A percentile compares a stretch with the other conserved stretches of the same genome.
These are phyloP conservation scores for Sebastes schlegelii DNA, from an alignment of 2,113 vertebrate species.

Conservation along the genomic window DNA sequence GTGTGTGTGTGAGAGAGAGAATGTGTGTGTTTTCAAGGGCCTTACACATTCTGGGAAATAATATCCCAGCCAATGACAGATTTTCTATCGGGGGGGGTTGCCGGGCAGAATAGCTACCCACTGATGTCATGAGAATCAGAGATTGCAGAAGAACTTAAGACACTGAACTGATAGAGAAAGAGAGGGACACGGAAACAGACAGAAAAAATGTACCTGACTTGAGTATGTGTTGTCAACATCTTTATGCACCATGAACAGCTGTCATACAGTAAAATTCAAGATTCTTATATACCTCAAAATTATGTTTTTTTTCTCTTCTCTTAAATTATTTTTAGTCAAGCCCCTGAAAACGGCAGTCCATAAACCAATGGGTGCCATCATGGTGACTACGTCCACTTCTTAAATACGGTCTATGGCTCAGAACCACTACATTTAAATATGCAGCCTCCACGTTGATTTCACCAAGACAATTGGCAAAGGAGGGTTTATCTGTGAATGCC, in stretches of 20 bases:
- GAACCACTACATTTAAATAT: too few species aligned
- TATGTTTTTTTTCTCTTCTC: not conserved
- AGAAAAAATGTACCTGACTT: not conserved
- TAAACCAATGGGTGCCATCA: too few species aligned
- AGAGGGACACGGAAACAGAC: not conserved
- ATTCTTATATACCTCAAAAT: not conserved
- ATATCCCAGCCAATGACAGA: conserved; percentile 82
- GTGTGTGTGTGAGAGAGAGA: conserved; percentile 21
- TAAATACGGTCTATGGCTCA: too few species aligned
- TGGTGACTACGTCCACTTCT: too few species aligned
- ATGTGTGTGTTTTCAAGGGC: conserved; percentile 34
- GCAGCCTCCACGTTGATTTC: too few species aligned
- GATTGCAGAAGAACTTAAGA: conserved; percentile 27
- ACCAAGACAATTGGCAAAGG: too few species aligned
- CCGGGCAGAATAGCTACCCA: conserved; percentile 74
- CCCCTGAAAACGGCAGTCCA: too few species aligned
- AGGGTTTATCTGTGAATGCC: too few species aligned
- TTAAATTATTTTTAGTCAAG: not conserved
- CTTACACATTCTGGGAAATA: conserved; percentile 73
- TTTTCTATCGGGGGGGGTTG: conserved; percentile 68
- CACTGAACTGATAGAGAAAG: conserved; percentile 15
- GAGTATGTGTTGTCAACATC: not conserved
- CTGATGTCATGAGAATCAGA: conserved; percentile 83
- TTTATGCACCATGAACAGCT: not conserved
- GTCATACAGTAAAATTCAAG: not conserved